A percentile compares a stretch with the other conserved stretches of the same genome.
phyloP scores from a whole-genome alignment of 2,888 invertebrate species.

The Baronia brevicornis region DNA sequence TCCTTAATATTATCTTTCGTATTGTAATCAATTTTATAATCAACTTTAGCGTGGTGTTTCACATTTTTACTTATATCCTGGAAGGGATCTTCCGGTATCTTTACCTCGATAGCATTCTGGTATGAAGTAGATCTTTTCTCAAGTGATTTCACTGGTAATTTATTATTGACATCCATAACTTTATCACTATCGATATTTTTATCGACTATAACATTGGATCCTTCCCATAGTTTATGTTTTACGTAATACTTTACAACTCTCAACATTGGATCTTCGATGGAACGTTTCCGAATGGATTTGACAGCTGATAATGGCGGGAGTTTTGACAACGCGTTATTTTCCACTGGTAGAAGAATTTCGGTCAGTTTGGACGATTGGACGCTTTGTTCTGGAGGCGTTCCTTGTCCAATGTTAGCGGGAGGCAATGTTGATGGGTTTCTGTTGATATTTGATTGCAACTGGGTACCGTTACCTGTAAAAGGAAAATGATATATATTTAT shows the following conservation, averaged over 20 bases:
- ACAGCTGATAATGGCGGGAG: constrained; percentile 18
- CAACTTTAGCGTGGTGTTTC: constrained; percentile 24
- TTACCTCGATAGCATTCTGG: constrained; percentile 15
- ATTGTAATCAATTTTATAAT: constrained; percentile 23
- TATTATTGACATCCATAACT: constrained; percentile 33
- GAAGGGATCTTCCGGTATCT: constrained; percentile 28
- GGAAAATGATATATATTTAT: not conserved
- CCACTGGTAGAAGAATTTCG: constrained; percentile 22
- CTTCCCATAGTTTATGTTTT: constrained; percentile 51
- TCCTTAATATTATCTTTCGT: constrained; percentile 26
- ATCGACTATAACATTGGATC: constrained; percentile 28
- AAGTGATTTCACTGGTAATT: constrained; percentile 21
- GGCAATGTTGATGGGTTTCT: not conserved
- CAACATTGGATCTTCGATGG: constrained; percentile 29
- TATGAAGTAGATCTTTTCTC: constrained; percentile 34
- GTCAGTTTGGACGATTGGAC: not conserved
- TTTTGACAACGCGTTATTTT: constrained; percentile 35
- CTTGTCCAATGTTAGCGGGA: not conserved
- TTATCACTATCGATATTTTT: constrained; percentile 13
- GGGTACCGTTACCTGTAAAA: constrained; percentile 2
- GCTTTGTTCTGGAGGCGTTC: not conserved
- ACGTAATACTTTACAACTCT: constrained; percentile 44
- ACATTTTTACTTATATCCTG: constrained; percentile 26
- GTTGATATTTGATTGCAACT: not conserved
- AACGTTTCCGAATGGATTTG: constrained; percentile 34